These are phyloP conservation scores for Ginglymostoma cirratum DNA, from an alignment of 2,113 vertebrate species.

Conservation along the genomic window DNA sequence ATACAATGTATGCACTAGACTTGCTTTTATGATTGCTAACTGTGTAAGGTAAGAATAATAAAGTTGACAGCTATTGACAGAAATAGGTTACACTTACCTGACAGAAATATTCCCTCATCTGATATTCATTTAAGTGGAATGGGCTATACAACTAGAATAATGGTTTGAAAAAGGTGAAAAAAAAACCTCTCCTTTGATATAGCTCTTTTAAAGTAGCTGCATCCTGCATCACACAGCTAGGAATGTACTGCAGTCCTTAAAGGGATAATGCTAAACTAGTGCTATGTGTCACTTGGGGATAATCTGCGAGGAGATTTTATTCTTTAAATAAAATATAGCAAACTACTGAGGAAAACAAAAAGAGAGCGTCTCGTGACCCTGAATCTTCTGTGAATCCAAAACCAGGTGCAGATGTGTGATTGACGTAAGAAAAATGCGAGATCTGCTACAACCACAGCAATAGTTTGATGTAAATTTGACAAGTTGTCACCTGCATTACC, in stretches of 20 bases:
- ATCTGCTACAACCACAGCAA: neutral
- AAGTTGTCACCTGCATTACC: neutral
- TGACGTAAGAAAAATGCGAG: neutral
- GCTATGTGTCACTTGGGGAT: slow-evolving; percentile 34
- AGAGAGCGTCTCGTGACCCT: neutral
- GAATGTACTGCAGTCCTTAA: slow-evolving; percentile 4
- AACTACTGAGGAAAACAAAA: neutral
- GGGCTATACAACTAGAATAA: slow-evolving; percentile 3
- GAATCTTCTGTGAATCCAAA: neutral
- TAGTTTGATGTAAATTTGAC: slow-evolving; percentile 13
- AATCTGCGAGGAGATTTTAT: slow-evolving; percentile 24
- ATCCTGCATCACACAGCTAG: neutral
- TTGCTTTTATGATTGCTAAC: neutral
- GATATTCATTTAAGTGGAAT: slow-evolving; percentile 35
- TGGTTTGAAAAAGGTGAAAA: slow-evolving; percentile 26
- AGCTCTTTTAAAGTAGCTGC: slow-evolving; percentile 6
- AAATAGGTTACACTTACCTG: slow-evolving; percentile 37
- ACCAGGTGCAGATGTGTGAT: slow-evolving; percentile 7
- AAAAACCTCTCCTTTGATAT: slow-evolving; percentile 27
- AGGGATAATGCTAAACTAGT: slow-evolving; percentile 19
- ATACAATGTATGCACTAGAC: neutral
- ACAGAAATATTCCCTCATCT: slow-evolving; percentile 37
- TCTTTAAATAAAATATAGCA: slow-evolving; percentile 29
- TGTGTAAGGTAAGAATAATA: slow-evolving; percentile 19
- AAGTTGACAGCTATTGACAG: slow-evolving; percentile 35